phyloP scores from a whole-genome alignment of 2,888 invertebrate genomes.

The Macrophya annulata region DNA sequence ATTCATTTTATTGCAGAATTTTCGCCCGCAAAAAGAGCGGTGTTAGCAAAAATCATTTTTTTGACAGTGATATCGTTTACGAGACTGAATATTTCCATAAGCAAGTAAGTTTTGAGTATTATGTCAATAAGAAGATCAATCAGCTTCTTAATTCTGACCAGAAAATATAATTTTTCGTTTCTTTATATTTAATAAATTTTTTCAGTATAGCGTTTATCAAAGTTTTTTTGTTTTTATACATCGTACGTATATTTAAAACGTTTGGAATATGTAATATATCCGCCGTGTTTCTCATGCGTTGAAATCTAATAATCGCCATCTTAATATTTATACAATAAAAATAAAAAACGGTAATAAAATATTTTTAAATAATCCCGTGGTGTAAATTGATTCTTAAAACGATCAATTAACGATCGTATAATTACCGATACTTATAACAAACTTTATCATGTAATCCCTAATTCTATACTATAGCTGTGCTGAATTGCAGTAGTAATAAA shows the following conservation, averaged over 20 bases:
- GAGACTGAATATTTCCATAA: slow-evolving; percentile 71
- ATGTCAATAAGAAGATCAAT: too few species aligned
- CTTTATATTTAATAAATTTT: background rate
- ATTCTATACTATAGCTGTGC: too few species aligned
- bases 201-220: background rate
- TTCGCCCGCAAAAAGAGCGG: slow-evolving; percentile 59
- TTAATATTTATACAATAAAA: background rate
- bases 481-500: background rate
- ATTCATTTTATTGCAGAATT: background rate
- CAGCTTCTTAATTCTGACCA: background rate
- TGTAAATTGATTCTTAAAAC: background rate
- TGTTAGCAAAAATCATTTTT: slow-evolving; percentile 61
- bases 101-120: slow-evolving; percentile 64
- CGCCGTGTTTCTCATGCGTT: slow-evolving; percentile 1
- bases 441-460: too few species aligned
- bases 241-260: background rate
- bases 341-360: background rate
- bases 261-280: background rate
- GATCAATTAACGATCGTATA: background rate
- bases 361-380: background rate
- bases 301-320: background rate
- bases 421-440: background rate
- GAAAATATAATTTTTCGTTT: background rate
- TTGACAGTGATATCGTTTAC: slow-evolving; percentile 63
- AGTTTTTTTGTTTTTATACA: background rate